Evolutionary conservation across 30 jellyfish, hydroid and myxozoan genomes (phyloP).

Genomic region (Aurelia coerulea): DNA sequence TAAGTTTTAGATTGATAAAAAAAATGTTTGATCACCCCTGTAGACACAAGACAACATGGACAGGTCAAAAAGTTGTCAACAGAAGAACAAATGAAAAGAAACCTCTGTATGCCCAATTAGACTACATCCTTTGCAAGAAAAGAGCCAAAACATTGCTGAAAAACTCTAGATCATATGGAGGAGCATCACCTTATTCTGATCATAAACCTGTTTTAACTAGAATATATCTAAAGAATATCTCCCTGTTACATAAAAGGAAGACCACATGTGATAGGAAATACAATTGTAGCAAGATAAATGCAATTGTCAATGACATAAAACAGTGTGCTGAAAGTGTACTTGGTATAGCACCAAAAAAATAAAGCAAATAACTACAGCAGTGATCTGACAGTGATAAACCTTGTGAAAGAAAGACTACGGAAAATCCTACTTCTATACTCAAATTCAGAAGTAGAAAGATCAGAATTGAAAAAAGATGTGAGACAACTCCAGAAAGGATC

Average conservation of each 20-base stretch:
- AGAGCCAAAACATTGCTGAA: conserved; percentile 6
- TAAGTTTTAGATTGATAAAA: too few relatives aligned
- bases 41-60: conserved; percentile 12
- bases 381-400: background rate
- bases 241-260: background rate
- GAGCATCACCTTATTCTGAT: background rate
- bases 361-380: background rate
- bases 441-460: background rate
- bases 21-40: conserved; percentile 4
- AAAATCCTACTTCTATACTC: background rate
- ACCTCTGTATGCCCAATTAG: conserved; percentile 6
- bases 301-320: background rate
- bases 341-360: background rate
- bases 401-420: background rate
- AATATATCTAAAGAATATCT: background rate
- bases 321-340: conserved; percentile 3
- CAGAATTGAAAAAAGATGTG: conserved; percentile 1
- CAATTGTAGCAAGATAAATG: conserved; percentile 2
- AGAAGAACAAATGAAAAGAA: conserved; percentile 3
- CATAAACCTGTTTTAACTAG: background rate
- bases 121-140: conserved; percentile 9
- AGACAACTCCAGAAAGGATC: conserved; percentile 2
- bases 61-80: background rate
- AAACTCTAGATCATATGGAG: conserved; percentile 13
- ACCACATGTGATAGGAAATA: background rate